A percentile compares a stretch with the other conserved stretches of the same genome.
phyloP scores from a whole-genome alignment of 2,797 vertebrate species.

The Scolopax bukidnonensis region DNA sequence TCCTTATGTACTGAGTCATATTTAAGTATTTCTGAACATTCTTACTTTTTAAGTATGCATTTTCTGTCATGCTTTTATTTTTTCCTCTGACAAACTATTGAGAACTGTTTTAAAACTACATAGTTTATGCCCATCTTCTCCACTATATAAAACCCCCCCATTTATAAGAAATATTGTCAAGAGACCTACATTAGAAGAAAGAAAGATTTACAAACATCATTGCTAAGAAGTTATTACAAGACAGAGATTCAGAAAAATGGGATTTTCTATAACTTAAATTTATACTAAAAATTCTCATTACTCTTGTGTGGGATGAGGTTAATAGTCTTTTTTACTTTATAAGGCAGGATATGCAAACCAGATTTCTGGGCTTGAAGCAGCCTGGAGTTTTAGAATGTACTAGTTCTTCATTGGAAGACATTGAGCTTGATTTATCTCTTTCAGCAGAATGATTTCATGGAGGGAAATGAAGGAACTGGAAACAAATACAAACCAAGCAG shows the following conservation, averaged over 20 bases:
- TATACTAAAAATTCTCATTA: conserved; percentile 18
- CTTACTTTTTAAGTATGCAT: background rate
- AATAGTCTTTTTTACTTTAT: background rate
- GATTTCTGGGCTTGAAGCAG: background rate
- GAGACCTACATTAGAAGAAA: background rate
- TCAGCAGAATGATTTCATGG: background rate
- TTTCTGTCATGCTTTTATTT: background rate
- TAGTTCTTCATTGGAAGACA: background rate
- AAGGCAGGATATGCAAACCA: background rate
- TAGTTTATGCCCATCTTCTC: background rate
- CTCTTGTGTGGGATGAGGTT: background rate
- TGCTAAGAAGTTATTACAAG: conserved; percentile 2
- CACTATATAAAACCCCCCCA: background rate
- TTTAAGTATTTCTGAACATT: background rate
- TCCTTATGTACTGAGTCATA: background rate
- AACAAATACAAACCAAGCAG: background rate
- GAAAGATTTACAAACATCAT: background rate
- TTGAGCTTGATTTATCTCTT: background rate
- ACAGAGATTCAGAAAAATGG: conserved; percentile 8
- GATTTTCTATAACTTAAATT: conserved; percentile 14
- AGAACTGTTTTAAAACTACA: background rate
- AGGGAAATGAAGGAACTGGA: background rate
- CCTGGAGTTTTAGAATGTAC: background rate
- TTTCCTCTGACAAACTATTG: background rate
- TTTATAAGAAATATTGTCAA: background rate